These are phyloP conservation scores for Sarotherodon lohbergeri DNA, from an alignment of 2,113 vertebrate species.

Conservation along the genomic window DNA sequence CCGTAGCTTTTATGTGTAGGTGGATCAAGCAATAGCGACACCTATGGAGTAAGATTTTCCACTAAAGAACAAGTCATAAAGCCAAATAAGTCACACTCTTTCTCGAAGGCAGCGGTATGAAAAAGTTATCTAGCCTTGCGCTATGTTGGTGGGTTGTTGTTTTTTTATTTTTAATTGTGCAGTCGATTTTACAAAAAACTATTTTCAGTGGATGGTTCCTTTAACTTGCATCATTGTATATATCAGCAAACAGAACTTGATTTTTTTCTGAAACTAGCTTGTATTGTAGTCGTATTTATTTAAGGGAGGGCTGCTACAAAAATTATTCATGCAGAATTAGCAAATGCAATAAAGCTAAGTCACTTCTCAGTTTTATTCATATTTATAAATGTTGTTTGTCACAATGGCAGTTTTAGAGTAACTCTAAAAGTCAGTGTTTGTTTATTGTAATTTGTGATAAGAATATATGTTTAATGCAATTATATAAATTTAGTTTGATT, in stretches of 20 bases:
- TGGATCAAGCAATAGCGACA: conserved; percentile 10
- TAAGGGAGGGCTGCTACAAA: background rate
- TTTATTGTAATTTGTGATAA: background rate
- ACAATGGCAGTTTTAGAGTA: background rate
- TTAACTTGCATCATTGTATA: background rate
- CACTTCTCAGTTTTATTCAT: background rate
- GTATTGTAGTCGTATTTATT: background rate
- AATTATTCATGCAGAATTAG: background rate
- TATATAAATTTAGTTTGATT: background rate
- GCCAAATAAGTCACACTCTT: background rate
- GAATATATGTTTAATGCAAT: background rate
- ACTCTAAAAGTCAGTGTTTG: background rate
- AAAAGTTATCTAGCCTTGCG: background rate
- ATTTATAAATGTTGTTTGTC: background rate
- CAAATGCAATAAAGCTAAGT: background rate
- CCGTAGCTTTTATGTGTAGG: conserved; percentile 15
- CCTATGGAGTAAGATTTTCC: background rate
- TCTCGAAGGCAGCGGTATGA: background rate
- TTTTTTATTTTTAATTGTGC: background rate
- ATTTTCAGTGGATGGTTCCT: background rate
- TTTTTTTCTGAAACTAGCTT: background rate
- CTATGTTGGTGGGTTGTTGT: background rate
- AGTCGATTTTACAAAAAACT: background rate
- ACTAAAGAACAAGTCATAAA: conserved; percentile 6
- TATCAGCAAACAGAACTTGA: background rate